These are phyloP conservation scores for Ommatoiulus sabulosus DNA, from an alignment of 2,888 invertebrate genomes.

Conservation along the genomic window DNA sequence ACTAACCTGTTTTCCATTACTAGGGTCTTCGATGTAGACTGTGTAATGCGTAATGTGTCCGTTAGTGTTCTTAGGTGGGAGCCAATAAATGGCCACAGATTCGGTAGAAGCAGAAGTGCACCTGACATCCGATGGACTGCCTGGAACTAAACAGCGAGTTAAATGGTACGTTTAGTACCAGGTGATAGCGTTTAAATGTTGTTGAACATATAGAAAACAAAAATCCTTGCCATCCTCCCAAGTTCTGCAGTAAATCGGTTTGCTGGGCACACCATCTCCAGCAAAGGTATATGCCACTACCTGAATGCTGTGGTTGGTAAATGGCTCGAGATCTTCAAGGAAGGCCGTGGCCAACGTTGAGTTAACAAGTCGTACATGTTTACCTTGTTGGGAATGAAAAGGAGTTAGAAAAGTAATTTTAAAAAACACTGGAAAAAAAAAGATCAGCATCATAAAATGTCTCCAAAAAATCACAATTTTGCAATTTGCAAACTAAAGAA, in stretches of 20 bases:
- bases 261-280: slow-evolving; percentile 67
- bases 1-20: slow-evolving; percentile 58
- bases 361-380: slow-evolving; percentile 50
- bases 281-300: slow-evolving; percentile 67
- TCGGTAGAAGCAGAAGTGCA: slow-evolving; percentile 66
- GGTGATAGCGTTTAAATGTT: neutral
- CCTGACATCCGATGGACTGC: slow-evolving; percentile 67
- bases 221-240: slow-evolving; percentile 65
- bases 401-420: neutral
- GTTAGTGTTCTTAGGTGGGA: slow-evolving; percentile 66
- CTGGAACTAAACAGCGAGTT: slow-evolving; percentile 66
- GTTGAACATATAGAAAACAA: neutral
- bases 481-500: no score
- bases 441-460: neutral
- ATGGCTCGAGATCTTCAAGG: slow-evolving; percentile 63
- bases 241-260: slow-evolving; percentile 66
- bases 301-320: slow-evolving; percentile 68
- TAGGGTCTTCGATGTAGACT: slow-evolving; percentile 63
- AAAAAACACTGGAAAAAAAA: slow-evolving; percentile 10
- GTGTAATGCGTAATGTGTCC: slow-evolving; percentile 67
- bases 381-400: slow-evolving; percentile 41
- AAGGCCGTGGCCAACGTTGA: slow-evolving; percentile 57
- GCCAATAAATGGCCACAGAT: slow-evolving; percentile 67
- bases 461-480: no score
- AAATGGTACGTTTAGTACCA: neutral